Base-by-base conservation (phyloP, 2,797 vertebrate species). In the Thripadectes ignobilis region DNA sequence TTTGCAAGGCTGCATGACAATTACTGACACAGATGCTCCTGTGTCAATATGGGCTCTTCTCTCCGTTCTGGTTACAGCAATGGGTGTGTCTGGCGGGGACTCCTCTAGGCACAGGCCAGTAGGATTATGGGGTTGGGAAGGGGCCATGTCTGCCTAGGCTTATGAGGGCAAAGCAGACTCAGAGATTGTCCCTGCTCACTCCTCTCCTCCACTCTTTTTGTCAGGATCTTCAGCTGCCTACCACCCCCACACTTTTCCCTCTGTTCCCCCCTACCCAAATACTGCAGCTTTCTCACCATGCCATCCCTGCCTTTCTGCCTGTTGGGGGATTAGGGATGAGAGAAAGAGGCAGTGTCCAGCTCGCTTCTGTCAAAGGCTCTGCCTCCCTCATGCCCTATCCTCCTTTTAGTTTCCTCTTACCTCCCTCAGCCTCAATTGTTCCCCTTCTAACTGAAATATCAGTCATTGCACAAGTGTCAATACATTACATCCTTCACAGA, bases 1-100 rank as follows among this genome's bases (percentile, higher is more conserved):
- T 97, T 95, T 95, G 84, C 95, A 93, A 92, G 96, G 94, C 96
- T 96, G 95, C 7, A 11, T 82, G 95, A 95, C 95, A 95, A 96
- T 94, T 97, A 97, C 93, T 92, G 96, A 96, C 96, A 97, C 95
- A 97, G 97, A 97, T 97, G 95, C 95, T 96, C 94, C 95, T 97
- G 94, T 96, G 97, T 96, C 96, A 97, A 96, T 97, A 95, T 97
- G 96, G 97, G 97, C 97, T 96, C 92, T 74, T 93, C 85, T 89
- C 84, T 90, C 92, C 14, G 0, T 89, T 95, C 90, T 92, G 90
- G 81, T 95, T 94, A 92, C 92, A 94, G 95, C 66, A 0, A 95
- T 95, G 92, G 97, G 95, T 97, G 96, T 95, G 95, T 89, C 95
- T 97, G 97, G 96, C 95, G 69, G 73, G 58, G 85, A 95, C 73